A percentile compares a stretch with the other conserved stretches of the same genome.
phyloP scores from a whole-genome alignment of 2,888 invertebrate species.

The Eupithecia subfuscata region DNA sequence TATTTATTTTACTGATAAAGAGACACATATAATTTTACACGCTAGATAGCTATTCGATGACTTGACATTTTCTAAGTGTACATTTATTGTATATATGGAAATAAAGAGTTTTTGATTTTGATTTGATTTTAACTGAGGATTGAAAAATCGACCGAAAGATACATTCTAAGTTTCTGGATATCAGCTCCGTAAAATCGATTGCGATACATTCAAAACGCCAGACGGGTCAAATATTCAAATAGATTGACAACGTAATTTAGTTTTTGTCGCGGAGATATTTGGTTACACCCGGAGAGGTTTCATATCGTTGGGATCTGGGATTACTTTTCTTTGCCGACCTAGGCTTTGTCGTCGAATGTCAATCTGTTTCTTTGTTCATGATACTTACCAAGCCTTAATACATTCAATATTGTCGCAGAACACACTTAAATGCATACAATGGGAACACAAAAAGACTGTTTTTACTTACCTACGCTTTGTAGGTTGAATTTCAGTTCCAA shows the following conservation, averaged over 20 bases:
- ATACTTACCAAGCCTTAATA: not conserved
- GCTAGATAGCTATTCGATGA: too few species aligned
- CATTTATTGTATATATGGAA: too few species aligned
- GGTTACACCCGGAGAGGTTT: not conserved
- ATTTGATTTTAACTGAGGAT: too few species aligned
- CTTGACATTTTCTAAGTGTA: too few species aligned
- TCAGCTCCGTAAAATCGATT: not conserved
- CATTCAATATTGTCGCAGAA: not conserved
- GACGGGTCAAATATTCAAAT: not conserved
- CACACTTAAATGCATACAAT: not conserved
- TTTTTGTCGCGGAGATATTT: not conserved
- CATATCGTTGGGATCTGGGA: not conserved
- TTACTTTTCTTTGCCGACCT: not conserved
- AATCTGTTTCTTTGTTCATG: not conserved
- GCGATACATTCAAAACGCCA: not conserved
- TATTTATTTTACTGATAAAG: too few species aligned
- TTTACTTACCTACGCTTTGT: not conserved
- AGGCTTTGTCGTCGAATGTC: not conserved
- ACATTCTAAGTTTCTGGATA: too few species aligned
- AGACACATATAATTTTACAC: too few species aligned
- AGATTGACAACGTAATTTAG: constrained; percentile 1
- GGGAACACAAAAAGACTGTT: not conserved
- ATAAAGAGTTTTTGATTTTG: too few species aligned
- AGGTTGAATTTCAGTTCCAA: not conserved
- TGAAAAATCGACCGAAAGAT: too few species aligned